Conservation (phyloP, 2,113 vertebrate species). For the Oceanodroma tethys region DNA sequence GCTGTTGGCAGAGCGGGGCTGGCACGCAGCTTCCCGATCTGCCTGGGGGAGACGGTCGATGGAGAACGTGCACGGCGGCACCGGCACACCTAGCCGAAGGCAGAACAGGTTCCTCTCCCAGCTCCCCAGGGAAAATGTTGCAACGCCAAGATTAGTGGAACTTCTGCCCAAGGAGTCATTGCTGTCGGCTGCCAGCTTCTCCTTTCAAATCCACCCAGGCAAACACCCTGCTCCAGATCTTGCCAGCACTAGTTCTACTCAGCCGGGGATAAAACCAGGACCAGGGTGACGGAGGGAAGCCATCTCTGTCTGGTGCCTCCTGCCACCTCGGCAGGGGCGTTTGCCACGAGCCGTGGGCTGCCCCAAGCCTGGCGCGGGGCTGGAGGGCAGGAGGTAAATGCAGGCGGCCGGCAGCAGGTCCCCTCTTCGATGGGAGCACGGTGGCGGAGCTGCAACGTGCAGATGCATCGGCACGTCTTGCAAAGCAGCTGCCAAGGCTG, state of each 20-base stretch:
- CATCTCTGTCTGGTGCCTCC: not conserved
- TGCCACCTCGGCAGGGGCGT: not conserved
- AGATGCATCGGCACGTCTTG: not conserved
- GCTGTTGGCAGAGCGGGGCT: not conserved
- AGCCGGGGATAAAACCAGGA: not conserved
- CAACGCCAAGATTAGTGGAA: not conserved
- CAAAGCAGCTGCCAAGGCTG: not conserved
- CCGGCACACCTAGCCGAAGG: not conserved
- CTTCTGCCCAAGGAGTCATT: not conserved
- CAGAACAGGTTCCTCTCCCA: not conserved
- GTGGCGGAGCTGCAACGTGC: not conserved
- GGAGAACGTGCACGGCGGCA: not conserved
- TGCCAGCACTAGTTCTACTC: not conserved
- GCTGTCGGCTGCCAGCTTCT: not conserved
- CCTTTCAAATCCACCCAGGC: not conserved
- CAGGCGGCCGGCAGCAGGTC: fast-evolving
- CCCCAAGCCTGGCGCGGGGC: not conserved
- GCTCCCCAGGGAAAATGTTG: too few species aligned
- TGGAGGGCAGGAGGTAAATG: not conserved
- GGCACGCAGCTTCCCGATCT: not conserved
- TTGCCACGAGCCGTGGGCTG: not conserved
- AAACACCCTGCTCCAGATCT: not conserved
- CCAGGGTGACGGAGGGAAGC: not conserved
- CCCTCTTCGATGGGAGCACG: fast-evolving
- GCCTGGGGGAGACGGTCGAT: not conserved